Conservation (phyloP, 2,797 vertebrate genomes). For the Coendou prehensilis region DNA sequence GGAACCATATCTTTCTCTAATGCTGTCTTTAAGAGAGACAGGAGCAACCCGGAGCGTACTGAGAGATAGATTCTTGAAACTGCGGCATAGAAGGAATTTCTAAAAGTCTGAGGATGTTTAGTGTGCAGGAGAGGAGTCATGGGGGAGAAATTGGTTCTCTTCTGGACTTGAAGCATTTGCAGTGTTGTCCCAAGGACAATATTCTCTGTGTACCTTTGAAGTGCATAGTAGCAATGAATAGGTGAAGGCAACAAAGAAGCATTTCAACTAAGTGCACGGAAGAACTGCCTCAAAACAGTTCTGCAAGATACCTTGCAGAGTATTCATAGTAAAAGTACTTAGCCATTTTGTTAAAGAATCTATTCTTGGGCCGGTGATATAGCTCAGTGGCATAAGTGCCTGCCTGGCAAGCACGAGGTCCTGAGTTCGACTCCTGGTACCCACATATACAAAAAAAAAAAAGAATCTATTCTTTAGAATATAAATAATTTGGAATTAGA, state of each 20-base stretch:
- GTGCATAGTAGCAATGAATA: background rate
- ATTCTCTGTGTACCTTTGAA: background rate
- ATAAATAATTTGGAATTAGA: slow-evolving; percentile 21
- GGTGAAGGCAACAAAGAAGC: background rate
- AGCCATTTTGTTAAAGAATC: background rate
- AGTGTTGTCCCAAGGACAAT: background rate
- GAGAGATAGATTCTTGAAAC: background rate
- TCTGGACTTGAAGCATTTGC: background rate
- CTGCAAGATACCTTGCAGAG: background rate
- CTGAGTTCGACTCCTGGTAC: too few species aligned
- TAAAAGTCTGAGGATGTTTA: background rate
- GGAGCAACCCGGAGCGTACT: background rate
- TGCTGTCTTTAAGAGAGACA: background rate
- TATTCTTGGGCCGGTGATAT: background rate
- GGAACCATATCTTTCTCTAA: background rate
- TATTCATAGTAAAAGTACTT: background rate
- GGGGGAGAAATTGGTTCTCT: background rate
- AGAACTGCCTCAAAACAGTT: background rate
- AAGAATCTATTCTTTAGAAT: slow-evolving; percentile 1
- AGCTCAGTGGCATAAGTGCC: too few species aligned
- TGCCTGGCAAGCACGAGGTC: too few species aligned
- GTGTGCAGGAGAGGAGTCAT: background rate
- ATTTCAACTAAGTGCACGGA: background rate
- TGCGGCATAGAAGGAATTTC: background rate
- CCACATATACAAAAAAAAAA: too few species aligned